A percentile compares a stretch with the other conserved stretches of the same genome.
phyloP scores from a whole-genome alignment of 1,140 invertebrate species.

The Pomacea maculata region DNA sequence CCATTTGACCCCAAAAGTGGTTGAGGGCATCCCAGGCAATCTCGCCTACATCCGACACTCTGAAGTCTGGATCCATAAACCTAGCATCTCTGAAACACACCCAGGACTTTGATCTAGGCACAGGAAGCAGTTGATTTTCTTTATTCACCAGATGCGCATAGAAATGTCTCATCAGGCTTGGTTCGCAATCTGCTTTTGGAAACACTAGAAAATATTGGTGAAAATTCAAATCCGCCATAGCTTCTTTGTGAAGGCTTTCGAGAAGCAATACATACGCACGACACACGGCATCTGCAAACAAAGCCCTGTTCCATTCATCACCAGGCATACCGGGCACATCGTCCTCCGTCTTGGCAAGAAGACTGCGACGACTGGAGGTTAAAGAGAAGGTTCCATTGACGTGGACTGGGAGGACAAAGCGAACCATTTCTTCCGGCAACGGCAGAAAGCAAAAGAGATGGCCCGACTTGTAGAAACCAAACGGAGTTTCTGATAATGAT shows the following conservation, averaged over 20 bases:
- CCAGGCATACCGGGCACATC: constrained; percentile 21
- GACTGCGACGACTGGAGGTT: constrained; percentile 32
- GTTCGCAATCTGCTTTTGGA: background rate
- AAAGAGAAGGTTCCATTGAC: constrained; percentile 48
- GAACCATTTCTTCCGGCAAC: constrained; percentile 25
- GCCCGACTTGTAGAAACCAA: constrained; percentile 12
- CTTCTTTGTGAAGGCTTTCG: background rate
- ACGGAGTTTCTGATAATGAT: constrained; percentile 1
- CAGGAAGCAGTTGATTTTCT: constrained; percentile 5
- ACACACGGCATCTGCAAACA: constrained; percentile 27
- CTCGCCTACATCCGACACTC: constrained; percentile 7
- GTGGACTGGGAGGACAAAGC: constrained; percentile 30
- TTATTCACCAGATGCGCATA: constrained; percentile 1
- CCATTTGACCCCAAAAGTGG: constrained; percentile 18
- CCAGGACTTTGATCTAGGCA: background rate
- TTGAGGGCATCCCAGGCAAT: constrained; percentile 17
- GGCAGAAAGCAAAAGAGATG: constrained; percentile 42
- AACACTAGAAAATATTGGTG: constrained; percentile 14
- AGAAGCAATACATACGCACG: constrained; percentile 6
- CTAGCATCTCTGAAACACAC: constrained; percentile 2
- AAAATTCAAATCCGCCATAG: background rate
- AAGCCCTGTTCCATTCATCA: constrained; percentile 41
- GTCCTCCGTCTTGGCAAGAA: constrained; percentile 30
- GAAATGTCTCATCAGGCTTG: constrained; percentile 11
- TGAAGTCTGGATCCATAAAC: constrained; percentile 15